These are phyloP conservation scores for Myotis yumanensis DNA, from an alignment of 2,113 vertebrate species.

Conservation along the genomic window DNA sequence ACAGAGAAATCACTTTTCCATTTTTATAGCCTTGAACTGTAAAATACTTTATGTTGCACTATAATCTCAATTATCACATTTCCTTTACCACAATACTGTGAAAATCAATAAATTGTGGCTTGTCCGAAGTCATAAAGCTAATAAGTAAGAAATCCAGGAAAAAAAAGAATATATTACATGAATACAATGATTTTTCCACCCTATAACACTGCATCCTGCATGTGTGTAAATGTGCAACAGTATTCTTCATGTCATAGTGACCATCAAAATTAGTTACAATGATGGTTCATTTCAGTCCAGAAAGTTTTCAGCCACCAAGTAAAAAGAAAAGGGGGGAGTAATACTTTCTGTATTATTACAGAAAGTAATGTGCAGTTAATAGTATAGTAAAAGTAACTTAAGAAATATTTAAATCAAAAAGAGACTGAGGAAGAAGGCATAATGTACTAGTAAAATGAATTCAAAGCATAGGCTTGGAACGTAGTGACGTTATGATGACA, in stretches of 20 bases:
- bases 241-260: not conserved
- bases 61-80: not conserved
- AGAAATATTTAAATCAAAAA: not conserved
- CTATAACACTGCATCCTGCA: not conserved
- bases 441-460: not conserved
- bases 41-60: not conserved
- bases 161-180: not conserved
- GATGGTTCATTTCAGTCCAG: not conserved
- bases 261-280: not conserved
- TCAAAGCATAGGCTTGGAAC: not conserved
- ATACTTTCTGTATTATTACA: too few relatives aligned
- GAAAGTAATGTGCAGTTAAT: not conserved
- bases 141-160: not conserved
- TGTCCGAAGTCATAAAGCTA: not conserved
- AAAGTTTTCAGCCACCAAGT: not conserved
- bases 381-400: not conserved
- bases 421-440: not conserved
- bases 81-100: not conserved
- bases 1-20: not conserved
- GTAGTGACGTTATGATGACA: not conserved
- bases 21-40: not conserved
- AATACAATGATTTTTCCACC: not conserved
- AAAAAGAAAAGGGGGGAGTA: not conserved
- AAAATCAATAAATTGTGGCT: not conserved
- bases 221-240: not conserved